Evolutionary conservation across 1,140 invertebrate species (phyloP).

Genomic region (Conus betulinus): DNA sequence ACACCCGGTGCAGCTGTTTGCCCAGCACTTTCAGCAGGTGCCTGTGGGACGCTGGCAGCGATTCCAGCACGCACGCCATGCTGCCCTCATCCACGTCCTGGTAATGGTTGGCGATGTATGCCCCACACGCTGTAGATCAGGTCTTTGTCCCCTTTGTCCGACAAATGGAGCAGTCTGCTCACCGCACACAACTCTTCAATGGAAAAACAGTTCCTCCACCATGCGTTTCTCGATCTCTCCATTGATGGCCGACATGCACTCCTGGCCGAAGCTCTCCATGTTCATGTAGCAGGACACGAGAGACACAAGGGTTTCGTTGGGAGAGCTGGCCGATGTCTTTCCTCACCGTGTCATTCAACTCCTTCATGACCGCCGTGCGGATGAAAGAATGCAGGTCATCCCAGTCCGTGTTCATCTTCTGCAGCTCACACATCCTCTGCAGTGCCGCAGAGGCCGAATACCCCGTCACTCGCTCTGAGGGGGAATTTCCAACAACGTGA

Average conservation of each 20-base stretch:
- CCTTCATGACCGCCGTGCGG: constrained; percentile 63
- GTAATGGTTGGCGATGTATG: constrained; percentile 80
- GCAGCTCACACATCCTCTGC: constrained; percentile 77
- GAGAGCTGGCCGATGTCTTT: constrained; percentile 49
- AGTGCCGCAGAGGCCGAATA: constrained; percentile 77
- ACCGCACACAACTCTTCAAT: constrained; percentile 81
- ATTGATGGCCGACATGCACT: constrained; percentile 45
- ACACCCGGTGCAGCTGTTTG: constrained; percentile 79
- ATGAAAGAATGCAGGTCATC: constrained; percentile 69
- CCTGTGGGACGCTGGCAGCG: constrained; percentile 79
- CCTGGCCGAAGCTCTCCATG: constrained; percentile 46
- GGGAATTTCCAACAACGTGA: constrained; percentile 74
- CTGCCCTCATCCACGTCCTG: constrained; percentile 80
- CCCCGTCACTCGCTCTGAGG: constrained; percentile 78
- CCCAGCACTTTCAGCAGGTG: constrained; percentile 80
- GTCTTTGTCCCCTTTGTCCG: constrained; percentile 72
- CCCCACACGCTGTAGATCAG: constrained; percentile 83
- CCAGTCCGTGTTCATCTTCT: constrained; percentile 74
- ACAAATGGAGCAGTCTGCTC: constrained; percentile 67
- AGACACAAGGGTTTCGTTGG: constrained; percentile 46
- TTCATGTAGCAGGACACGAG: constrained; percentile 53
- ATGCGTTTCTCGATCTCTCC: constrained; percentile 58
- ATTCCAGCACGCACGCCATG: constrained; percentile 79
- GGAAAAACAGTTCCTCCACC: constrained; percentile 79
- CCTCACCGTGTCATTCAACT: constrained; percentile 62